phyloP scores from a whole-genome alignment of 2,888 invertebrate genomes.

The Dysmachus trigonus region DNA sequence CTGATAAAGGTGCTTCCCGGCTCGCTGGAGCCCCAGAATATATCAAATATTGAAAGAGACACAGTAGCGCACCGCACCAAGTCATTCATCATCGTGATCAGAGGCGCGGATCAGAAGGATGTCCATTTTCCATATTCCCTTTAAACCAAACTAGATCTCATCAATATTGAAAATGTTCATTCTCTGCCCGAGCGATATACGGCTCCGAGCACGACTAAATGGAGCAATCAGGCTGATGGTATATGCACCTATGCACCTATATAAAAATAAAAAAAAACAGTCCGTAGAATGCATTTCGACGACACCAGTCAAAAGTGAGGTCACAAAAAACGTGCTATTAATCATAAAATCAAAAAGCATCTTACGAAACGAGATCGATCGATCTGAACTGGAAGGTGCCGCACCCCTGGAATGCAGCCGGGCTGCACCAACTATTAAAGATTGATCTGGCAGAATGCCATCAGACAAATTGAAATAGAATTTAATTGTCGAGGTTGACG shows the following conservation, averaged over 20 bases:
- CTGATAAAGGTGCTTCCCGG: not conserved
- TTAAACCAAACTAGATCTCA: not conserved
- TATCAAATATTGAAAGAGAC: not conserved
- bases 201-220: not conserved
- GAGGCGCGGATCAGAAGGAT: not conserved
- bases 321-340: not conserved
- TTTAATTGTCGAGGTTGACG: not conserved
- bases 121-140: not conserved
- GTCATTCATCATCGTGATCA: not conserved
- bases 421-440: not conserved
- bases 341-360: slow-evolving; percentile 9
- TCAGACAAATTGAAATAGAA: not conserved
- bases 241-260: not conserved
- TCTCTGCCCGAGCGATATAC: not conserved
- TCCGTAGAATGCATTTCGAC: not conserved
- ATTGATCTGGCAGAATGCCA: not conserved
- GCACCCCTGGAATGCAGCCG: not conserved
- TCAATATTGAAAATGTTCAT: slow-evolving; percentile 16
- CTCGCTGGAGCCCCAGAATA: not conserved
- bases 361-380: not conserved
- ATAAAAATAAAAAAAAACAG: too few species aligned
- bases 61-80: not conserved
- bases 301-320: not conserved
- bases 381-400: not conserved
- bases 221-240: not conserved